Evolutionary conservation across 2,797 vertebrate species (phyloP), one percentile per base, ranked within the genome.

Genomic region (Gallinago stenura): DNA sequence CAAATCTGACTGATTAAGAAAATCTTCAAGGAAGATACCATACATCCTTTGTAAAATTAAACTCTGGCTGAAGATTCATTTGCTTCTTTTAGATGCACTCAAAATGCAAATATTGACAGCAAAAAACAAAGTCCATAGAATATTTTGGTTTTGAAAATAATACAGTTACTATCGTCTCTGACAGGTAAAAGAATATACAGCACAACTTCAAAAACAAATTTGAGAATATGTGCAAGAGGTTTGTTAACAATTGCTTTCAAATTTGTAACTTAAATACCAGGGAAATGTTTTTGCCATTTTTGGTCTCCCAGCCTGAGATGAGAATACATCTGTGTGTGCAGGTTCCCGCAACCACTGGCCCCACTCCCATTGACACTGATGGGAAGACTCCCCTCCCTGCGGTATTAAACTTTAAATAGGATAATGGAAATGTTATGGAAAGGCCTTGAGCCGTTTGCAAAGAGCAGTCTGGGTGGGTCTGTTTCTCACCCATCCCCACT

Each of bases 41-140:
- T 64, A 92, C 58, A 96, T 97, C 95, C 96, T 97, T 60, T 96
- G 94, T 92, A 88, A 96, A 97, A 97, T 98, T 97, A 97, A 98
- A 93, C 35, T 96, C 70, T 95, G 50, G 62, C 77, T 76, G 24
- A 50, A 96, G 85, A 37, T 92, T 93, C 78, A 48, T 68, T 96
- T 93, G 76, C 22, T 78, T 95, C 26, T 58, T 85, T 83, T 86
- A 69, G 70, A 88, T 2, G n/a, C 54, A 71, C 24, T 95, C 62
- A 91, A 89, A 91, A 84, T 83, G 26, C 33, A 79, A 65, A 73
- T 77, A 84, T 10, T 81, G 80, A 86, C 76, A 91, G 51, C 64
- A 85, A 88, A 92, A 93, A 54, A 60, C 50, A 51, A 83, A 65
- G 25, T 62, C 61, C n/a, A 7, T 18, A 51, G 11, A 83, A 31